Evolutionary conservation across 2,113 vertebrate species (phyloP).

Genomic region (Gorsachius goisagi): DNA sequence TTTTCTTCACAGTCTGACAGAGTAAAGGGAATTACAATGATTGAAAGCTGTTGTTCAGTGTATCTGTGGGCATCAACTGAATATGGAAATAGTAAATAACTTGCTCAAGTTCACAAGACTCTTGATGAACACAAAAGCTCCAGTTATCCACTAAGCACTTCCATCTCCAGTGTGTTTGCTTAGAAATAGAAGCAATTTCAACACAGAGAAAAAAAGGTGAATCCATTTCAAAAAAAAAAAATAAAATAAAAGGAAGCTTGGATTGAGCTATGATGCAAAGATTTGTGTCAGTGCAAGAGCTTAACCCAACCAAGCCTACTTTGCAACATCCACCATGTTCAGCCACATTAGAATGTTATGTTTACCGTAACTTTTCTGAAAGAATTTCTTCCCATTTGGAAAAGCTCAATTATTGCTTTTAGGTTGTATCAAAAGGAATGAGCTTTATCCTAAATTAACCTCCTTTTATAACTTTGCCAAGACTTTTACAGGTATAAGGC

Average conservation of each 20-base stretch:
- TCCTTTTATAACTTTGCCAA: slow-evolving; percentile 15
- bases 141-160: background rate
- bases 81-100: background rate
- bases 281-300: background rate
- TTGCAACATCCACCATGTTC: background rate
- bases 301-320: background rate
- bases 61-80: background rate
- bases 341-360: background rate
- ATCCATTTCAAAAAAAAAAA: background rate
- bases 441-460: slow-evolving; percentile 34
- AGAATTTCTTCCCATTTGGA: background rate
- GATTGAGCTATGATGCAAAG: background rate
- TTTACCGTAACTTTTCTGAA: background rate
- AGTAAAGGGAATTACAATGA: background rate
- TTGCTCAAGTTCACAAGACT: background rate
- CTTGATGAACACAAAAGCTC: background rate
- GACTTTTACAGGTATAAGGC: background rate
- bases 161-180: background rate
- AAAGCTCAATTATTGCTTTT: background rate
- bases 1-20: background rate
- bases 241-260: background rate
- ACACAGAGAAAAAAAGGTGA: background rate
- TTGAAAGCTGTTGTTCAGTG: background rate
- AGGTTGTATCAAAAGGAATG: background rate
- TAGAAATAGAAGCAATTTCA: background rate